Conservation (phyloP, 2,113 vertebrate genomes). For the Excalfactoria chinensis region DNA sequence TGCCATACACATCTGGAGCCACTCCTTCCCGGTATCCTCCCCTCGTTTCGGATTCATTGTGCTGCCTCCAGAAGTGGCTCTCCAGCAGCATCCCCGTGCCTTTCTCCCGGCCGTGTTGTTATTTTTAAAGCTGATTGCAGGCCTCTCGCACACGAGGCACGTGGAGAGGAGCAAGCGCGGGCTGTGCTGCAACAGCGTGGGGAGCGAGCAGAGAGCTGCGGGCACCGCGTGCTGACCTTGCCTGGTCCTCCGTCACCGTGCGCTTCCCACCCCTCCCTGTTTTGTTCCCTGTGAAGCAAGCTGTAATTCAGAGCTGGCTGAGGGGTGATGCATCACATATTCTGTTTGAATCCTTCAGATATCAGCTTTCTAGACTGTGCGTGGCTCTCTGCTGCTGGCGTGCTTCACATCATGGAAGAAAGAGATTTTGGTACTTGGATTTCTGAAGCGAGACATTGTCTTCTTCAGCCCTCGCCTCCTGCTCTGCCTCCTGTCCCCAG, state of each 20-base stretch:
- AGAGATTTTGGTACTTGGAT: neutral
- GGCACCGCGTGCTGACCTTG: neutral
- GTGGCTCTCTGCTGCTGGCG: neutral
- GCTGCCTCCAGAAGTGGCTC: neutral
- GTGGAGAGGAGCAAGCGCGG: neutral
- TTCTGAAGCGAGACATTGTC: neutral
- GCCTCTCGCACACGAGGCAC: rapidly evolving
- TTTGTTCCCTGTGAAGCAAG: neutral
- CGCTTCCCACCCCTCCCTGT: neutral
- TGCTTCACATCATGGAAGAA: neutral
- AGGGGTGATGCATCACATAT: neutral
- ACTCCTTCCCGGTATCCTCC: neutral
- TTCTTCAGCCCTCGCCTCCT: neutral
- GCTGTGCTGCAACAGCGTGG: too few relatives aligned
- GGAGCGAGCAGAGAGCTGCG: neutral
- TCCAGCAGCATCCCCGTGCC: neutral
- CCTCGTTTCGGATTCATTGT: neutral
- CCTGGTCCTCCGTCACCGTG: rapidly evolving
- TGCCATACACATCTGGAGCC: neutral
- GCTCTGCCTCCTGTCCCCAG: rapidly evolving
- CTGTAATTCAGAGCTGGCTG: neutral
- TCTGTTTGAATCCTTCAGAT: neutral
- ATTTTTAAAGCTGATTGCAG: rapidly evolving
- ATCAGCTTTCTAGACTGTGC: neutral
- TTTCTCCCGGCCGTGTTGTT: neutral